These are phyloP conservation scores for Trissolcus brochymenae DNA, from an alignment of 2,888 invertebrate species.

Conservation along the genomic window DNA sequence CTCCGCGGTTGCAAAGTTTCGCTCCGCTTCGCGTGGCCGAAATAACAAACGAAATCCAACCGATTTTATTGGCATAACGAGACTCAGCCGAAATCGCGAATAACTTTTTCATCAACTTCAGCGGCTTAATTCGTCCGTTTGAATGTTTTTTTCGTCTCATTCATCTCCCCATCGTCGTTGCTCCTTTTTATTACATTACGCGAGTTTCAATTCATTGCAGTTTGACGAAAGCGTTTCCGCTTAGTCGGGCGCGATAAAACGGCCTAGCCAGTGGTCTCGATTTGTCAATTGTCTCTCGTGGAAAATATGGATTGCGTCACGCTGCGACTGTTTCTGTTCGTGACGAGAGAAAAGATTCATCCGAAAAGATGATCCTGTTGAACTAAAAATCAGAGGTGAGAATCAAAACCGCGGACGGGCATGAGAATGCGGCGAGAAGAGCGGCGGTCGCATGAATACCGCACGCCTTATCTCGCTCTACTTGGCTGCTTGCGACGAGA, in stretches of 20 bases:
- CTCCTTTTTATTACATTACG: constrained; percentile 18
- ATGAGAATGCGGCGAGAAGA: constrained; percentile 1
- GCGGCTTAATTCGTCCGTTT: no score
- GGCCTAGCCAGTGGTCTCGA: constrained; percentile 4
- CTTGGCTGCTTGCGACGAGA: constrained; percentile 23
- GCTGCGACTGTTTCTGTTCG: constrained; percentile 14
- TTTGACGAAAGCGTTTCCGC: constrained; percentile 23
- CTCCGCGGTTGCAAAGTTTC: no score
- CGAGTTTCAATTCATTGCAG: constrained; percentile 23
- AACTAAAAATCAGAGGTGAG: constrained; percentile 33
- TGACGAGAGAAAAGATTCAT: constrained; percentile 21
- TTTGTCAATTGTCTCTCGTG: not conserved
- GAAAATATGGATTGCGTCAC: constrained; percentile 3
- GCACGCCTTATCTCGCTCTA: constrained; percentile 44
- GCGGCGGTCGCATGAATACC: constrained; percentile 25
- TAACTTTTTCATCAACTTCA: no score
- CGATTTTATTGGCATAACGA: no score
- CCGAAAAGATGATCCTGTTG: constrained; percentile 7
- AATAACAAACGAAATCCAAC: no score
- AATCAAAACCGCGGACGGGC: constrained; percentile 6
- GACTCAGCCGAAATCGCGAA: no score
- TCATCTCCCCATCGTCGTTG: constrained; percentile 17
- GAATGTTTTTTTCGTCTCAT: constrained; percentile 24
- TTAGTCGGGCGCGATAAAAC: not conserved
- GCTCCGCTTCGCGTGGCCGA: no score